phyloP scores from a whole-genome alignment of 1,140 invertebrate genomes.

The Eciton burchellii region DNA sequence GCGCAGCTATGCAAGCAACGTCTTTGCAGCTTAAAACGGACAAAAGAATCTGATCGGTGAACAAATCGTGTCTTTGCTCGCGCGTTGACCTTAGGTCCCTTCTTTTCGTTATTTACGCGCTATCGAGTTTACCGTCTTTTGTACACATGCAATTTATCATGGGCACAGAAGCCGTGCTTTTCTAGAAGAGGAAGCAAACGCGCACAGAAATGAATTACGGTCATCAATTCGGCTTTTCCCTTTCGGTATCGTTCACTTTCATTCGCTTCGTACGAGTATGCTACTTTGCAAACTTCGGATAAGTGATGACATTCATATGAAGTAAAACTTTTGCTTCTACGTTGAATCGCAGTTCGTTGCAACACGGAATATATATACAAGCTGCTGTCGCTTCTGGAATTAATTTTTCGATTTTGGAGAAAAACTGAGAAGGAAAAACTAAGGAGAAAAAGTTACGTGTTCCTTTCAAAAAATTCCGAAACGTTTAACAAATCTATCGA shows the following conservation, averaged over 20 bases:
- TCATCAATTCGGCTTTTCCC: background rate
- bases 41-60: conserved; percentile 59
- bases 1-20: conserved; percentile 76
- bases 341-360: too few relatives aligned
- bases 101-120: background rate
- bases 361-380: background rate
- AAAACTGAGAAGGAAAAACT: background rate
- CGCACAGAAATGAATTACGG: background rate
- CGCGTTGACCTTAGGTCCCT: conserved; percentile 38
- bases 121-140: conserved; percentile 3
- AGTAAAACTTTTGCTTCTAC: background rate
- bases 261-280: background rate
- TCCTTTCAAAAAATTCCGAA: too few relatives aligned
- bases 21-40: conserved; percentile 62
- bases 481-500: too few relatives aligned
- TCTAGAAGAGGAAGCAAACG: background rate
- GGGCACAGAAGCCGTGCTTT: background rate
- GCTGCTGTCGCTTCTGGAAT: too few relatives aligned
- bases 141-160: conserved; percentile 28
- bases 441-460: background rate
- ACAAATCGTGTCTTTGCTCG: conserved; percentile 30
- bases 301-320: background rate
- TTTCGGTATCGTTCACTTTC: background rate
- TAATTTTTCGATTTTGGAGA: too few relatives aligned
- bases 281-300: background rate